These are phyloP conservation scores for Hafferia zeledoni DNA, from an alignment of 2,797 vertebrate genomes.

Conservation along the genomic window DNA sequence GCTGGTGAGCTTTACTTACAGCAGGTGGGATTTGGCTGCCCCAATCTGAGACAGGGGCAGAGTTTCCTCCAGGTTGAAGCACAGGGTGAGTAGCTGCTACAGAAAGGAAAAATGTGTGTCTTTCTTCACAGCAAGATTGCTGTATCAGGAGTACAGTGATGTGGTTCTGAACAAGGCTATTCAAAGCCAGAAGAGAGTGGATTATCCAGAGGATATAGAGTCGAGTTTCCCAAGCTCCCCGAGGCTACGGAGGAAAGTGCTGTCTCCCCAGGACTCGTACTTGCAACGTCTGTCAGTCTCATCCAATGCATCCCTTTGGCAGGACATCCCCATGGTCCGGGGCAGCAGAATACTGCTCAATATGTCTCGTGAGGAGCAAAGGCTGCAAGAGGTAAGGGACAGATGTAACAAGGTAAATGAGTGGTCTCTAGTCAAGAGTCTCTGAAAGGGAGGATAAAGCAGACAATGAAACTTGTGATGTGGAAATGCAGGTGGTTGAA, in stretches of 20 bases:
- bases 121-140: constrained; percentile 70
- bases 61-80: not conserved
- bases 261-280: constrained; percentile 72
- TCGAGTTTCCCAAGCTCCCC: constrained; percentile 58
- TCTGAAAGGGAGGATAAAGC: not conserved
- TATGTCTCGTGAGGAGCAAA: constrained; percentile 87
- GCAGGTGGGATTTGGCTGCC: not conserved
- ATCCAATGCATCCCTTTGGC: constrained; percentile 87
- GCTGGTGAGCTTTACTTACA: not conserved
- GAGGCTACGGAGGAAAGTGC: constrained; percentile 57
- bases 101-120: not conserved
- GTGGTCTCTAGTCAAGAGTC: not conserved
- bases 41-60: not conserved
- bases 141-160: constrained; percentile 87
- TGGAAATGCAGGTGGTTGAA: not conserved
- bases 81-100: not conserved
- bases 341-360: constrained; percentile 80
- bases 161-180: constrained; percentile 92
- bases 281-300: constrained; percentile 85
- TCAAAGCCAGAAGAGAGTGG: constrained; percentile 87
- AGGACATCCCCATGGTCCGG: constrained; percentile 89
- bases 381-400: constrained; percentile 91
- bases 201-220: constrained; percentile 74
- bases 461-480: not conserved
- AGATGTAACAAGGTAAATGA: not conserved